Evolutionary conservation across 2,797 vertebrate species (phyloP).

Genomic region (Loriculus beryllinus): DNA sequence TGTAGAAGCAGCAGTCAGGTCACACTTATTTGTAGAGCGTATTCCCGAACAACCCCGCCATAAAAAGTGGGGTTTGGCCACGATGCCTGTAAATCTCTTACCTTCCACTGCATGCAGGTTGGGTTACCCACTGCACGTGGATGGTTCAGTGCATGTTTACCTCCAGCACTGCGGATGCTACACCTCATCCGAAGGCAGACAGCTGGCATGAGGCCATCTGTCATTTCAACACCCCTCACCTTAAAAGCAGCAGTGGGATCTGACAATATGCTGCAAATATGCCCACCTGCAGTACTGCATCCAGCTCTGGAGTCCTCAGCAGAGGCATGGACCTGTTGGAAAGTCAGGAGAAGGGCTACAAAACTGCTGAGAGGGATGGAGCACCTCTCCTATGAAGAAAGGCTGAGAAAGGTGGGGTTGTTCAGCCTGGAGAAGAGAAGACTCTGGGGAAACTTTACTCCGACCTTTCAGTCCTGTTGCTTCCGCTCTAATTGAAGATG

Average conservation of each 20-base stretch:
- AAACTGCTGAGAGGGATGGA: not conserved
- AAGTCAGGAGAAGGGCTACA: not conserved
- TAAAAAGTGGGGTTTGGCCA: not conserved
- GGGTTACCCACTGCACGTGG: not conserved
- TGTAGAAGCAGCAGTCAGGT: not conserved
- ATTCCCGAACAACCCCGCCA: not conserved
- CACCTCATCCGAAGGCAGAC: not conserved
- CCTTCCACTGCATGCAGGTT: accelerated
- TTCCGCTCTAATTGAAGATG: not conserved
- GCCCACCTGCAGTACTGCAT: not conserved
- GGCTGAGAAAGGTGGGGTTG: not conserved
- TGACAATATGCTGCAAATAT: not conserved
- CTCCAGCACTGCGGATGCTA: not conserved
- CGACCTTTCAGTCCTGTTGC: not conserved
- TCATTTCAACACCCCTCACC: not conserved
- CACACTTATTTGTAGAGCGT: not conserved
- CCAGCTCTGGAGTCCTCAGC: not conserved
- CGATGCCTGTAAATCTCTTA: not conserved
- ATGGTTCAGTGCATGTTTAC: not conserved
- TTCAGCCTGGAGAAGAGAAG: not conserved
- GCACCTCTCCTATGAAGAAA: not conserved
- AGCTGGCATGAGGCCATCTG: not conserved
- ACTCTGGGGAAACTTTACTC: not conserved
- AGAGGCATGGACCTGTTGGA: not conserved
- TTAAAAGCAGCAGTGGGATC: not conserved